Evolutionary conservation across 2,888 invertebrate genomes (phyloP), one percentile per base, ranked within the genome.

Genomic region (Meiosimyza decipiens): DNA sequence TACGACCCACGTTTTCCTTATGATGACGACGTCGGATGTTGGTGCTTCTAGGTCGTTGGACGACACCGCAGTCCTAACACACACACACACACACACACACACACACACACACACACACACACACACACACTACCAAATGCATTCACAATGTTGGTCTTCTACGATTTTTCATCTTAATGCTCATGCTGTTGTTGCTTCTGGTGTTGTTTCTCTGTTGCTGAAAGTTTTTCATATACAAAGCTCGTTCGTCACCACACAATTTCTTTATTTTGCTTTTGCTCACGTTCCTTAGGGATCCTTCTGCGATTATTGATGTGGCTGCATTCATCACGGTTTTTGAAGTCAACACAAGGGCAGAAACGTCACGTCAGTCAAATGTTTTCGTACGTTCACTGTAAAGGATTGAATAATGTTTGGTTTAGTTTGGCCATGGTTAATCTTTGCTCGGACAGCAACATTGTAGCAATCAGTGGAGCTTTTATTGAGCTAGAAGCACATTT

Each of bases 231-330:
- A 33, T 76, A 73, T 69, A 63, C 62, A 16, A 67, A 74, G 72
- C 51, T 15, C 16, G 16, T 28, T 16, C 51, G 22, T 71, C 76
- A 76, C 71, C 75, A 78, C 28, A 22, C 28, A 9, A 75, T 77
- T 78, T 67, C 71, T 75, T 73, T 68, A 64, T 72, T 72, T 75
- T 78, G 78, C 71, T 77, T 75, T 75, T 74, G 62, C 73, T 63
- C 66, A 57, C 15, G 51, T 28, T 40, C 60, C 15, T n/a, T 62
- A 28, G 22, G 40, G 33, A 54, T 47, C n/a, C 65, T 47, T 49
- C 16, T 71, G 47, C 68, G 75, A 74, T 79, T 78, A 77, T 77
- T 77, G 75, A 79, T 79, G 76, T 69, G 73, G 62, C 72, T 76
- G 76, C 76, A 79, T 78, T 76, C 76, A 77, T 79, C 77, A 76